Percentiles rank a stretch among this genome's conserved stretches.
These are phyloP conservation scores for Athene cunicularia DNA, from an alignment of 2,113 vertebrate genomes.

Conservation along the genomic window DNA sequence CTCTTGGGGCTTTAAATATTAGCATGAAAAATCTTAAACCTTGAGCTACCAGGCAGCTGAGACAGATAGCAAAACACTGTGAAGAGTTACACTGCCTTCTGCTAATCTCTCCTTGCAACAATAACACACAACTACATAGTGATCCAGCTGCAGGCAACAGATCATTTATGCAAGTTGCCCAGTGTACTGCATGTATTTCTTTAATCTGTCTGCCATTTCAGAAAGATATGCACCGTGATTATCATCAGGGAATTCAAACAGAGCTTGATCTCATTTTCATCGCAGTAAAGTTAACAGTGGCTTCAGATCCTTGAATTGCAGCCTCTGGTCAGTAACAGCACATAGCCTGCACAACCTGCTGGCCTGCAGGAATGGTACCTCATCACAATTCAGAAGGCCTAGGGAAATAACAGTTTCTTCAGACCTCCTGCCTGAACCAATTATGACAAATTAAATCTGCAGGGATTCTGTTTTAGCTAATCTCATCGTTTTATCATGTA, in stretches of 20 bases:
- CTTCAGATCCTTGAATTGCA: not conserved
- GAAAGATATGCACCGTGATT: not conserved
- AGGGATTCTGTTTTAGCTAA: not conserved
- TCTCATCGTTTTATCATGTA: fast-evolving
- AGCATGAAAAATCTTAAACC: not conserved
- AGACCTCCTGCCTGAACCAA: not conserved
- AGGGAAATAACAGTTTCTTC: not conserved
- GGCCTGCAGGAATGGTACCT: not conserved
- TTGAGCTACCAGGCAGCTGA: not conserved
- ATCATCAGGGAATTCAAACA: not conserved
- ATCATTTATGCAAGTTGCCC: not conserved
- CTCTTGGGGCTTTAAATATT: slow-evolving; percentile 8
- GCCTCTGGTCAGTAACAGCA: not conserved
- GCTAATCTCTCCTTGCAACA: not conserved
- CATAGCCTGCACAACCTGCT: not conserved
- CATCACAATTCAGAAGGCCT: not conserved
- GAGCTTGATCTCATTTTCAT: not conserved
- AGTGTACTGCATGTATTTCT: not conserved
- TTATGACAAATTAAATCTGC: not conserved
- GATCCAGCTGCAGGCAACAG: not conserved
- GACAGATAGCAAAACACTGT: not conserved
- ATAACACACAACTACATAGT: not conserved
- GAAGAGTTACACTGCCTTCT: not conserved
- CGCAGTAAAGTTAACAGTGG: not conserved
- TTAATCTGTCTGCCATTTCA: not conserved